Evolutionary conservation across 2,888 invertebrate genomes (phyloP), one percentile per base, ranked within the genome.

Genomic region (Argyresthia goedartella): DNA sequence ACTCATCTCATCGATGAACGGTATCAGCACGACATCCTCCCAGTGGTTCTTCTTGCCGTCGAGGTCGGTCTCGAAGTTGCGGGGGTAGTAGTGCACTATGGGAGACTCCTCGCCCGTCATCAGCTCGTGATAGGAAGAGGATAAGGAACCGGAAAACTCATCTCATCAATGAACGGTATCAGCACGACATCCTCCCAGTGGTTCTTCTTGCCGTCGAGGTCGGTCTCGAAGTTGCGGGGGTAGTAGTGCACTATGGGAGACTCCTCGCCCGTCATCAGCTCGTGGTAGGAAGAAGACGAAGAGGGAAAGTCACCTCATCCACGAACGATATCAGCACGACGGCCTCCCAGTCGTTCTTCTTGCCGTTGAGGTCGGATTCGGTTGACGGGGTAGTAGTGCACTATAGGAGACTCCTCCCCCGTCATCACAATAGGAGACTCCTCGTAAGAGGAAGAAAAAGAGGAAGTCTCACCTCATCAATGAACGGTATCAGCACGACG

Each of bases 101-200:
- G 96, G 91, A 0, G 96, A 95, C 59, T 91, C 88, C n/a, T 92
- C 89, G 49, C 88, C 88, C 0, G 91, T 91, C 93, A 97, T 94
- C 56, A 98, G 6, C 3, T 2, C 2, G 2, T 25, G 6, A 6
- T 6, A 25, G 6, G 25, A 25, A 6, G 25, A 25, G 6, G 25
- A 25, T 2, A 2, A 25, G 6, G n/a, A n/a, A n/a, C n/a, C n/a
- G n/a, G n/a, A n/a, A n/a, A n/a, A n/a, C n/a, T 58, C 61, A 90
- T 92, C 84, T 97, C 96, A 61, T 97, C 92, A 63, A 98, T 97
- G 63, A 98, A 97, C 0, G 97, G 97, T 67, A 98, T 95, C 1
- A 97, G 87, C 1, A 97, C 95, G 0, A 98, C 93, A 0, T 97
- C 97, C 73, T 98, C 98, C 98, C 99, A 99, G 59, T 97, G 97